A percentile compares a stretch with the other conserved stretches of the same genome.
Conservation (phyloP, 2,797 vertebrate genomes). For the Hippopotamyrus pictus region DNA sequence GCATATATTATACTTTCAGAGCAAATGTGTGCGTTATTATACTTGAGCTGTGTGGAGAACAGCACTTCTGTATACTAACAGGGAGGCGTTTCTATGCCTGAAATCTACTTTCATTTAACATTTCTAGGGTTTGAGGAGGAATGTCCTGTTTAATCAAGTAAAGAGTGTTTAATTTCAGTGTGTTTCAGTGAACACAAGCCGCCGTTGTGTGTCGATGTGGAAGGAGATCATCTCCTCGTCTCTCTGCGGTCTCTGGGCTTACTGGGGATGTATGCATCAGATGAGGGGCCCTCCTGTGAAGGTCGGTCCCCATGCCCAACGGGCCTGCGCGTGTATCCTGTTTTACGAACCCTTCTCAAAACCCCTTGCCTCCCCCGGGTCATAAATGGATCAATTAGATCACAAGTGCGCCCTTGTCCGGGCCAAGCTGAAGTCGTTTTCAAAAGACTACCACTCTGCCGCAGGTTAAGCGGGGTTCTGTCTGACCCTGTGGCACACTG, state of each 20-base stretch:
- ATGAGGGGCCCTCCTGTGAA: slow-evolving; percentile 1
- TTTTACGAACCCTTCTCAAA: slow-evolving; percentile 56
- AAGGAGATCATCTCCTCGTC: not conserved
- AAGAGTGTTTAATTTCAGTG: not conserved
- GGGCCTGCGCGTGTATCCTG: slow-evolving; percentile 54
- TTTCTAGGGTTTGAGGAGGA: not conserved
- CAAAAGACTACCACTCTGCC: slow-evolving; percentile 67
- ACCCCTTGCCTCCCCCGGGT: slow-evolving; percentile 32
- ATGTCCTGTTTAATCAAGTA: not conserved
- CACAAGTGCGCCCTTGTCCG: slow-evolving; percentile 61
- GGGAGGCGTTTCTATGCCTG: not conserved
- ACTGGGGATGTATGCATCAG: not conserved
- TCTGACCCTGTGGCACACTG: slow-evolving; percentile 61
- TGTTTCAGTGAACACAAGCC: not conserved
- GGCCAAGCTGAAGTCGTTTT: slow-evolving; percentile 64
- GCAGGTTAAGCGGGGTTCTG: slow-evolving; percentile 61
- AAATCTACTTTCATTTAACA: slow-evolving; percentile 1
- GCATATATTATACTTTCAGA: slow-evolving; percentile 76
- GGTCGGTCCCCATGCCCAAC: slow-evolving; percentile 50
- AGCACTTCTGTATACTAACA: slow-evolving; percentile 40
- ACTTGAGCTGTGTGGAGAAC: slow-evolving; percentile 41
- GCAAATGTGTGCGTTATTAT: slow-evolving; percentile 51
- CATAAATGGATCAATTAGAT: slow-evolving; percentile 55
- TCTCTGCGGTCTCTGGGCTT: not conserved
- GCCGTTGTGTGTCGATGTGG: not conserved